A percentile compares a stretch with the other conserved stretches of the same genome.
Conservation (phyloP, 2,113 vertebrate genomes). For the Colaptes auratus region DNA sequence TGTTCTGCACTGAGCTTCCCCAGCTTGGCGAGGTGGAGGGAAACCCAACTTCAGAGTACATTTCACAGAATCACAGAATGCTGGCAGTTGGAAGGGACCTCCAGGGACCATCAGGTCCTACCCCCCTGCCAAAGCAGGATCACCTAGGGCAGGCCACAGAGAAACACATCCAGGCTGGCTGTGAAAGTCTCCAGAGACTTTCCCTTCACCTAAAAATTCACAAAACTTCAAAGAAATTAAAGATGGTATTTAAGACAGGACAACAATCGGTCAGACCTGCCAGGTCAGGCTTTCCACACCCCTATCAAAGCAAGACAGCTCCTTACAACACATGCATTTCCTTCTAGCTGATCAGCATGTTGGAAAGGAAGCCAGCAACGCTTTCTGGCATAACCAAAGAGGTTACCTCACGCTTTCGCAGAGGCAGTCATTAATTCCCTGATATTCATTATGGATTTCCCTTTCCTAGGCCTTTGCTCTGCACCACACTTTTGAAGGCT, state of each 20-base stretch:
- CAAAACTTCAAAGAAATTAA: neutral
- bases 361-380: neutral
- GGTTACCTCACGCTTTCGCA: neutral
- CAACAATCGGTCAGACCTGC: neutral
- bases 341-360: neutral
- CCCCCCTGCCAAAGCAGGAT: no score
- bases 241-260: neutral
- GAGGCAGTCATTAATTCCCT: neutral
- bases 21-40: accelerated
- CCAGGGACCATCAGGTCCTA: no score
- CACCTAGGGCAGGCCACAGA: no score
- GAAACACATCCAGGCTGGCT: no score
- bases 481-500: neutral
- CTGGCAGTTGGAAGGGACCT: no score
- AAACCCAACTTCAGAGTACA: neutral
- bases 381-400: neutral
- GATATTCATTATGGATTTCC: neutral
- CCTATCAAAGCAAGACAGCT: neutral
- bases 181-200: neutral
- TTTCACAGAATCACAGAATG: no score
- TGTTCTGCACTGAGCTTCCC: accelerated
- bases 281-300: neutral
- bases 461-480: neutral
- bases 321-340: neutral
- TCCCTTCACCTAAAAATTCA: neutral